Percentiles rank a stretch among this genome's conserved stretches.
Evolutionary conservation across 2,113 vertebrate species (phyloP).

Genomic region (Nettapus auritus): DNA sequence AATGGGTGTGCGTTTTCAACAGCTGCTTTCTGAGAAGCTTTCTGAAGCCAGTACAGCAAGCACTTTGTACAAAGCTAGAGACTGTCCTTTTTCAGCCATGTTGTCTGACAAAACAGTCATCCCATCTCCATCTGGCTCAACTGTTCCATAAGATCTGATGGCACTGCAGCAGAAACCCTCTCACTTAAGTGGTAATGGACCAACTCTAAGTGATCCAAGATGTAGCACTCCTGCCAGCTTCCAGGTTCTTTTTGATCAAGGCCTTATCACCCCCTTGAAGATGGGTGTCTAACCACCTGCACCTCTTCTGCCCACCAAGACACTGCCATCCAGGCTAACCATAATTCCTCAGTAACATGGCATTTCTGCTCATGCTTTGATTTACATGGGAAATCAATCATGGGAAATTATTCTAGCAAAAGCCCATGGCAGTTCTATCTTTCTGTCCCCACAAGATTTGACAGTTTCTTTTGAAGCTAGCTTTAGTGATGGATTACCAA

Average conservation of each 20-base stretch:
- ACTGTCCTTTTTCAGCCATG: background rate
- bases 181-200: background rate
- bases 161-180: background rate
- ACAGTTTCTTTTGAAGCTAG: background rate
- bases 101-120: background rate
- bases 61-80: background rate
- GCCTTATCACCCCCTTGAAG: background rate
- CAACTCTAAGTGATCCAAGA: too few species aligned
- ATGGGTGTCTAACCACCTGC: background rate
- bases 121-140: accelerated
- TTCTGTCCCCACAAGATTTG: background rate
- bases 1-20: background rate
- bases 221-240: background rate
- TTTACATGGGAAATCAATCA: background rate
- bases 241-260: background rate
- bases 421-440: background rate
- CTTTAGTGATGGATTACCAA: background rate
- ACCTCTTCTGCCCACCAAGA: background rate
- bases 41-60: background rate
- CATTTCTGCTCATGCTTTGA: background rate
- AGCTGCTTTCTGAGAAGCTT: background rate
- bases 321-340: background rate
- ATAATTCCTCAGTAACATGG: background rate
- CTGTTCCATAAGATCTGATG: background rate
- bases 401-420: background rate